Evolutionary conservation across 2,113 vertebrate species (phyloP), one percentile per base, ranked within the genome.

Genomic region (Ivindomyrus marchei): DNA sequence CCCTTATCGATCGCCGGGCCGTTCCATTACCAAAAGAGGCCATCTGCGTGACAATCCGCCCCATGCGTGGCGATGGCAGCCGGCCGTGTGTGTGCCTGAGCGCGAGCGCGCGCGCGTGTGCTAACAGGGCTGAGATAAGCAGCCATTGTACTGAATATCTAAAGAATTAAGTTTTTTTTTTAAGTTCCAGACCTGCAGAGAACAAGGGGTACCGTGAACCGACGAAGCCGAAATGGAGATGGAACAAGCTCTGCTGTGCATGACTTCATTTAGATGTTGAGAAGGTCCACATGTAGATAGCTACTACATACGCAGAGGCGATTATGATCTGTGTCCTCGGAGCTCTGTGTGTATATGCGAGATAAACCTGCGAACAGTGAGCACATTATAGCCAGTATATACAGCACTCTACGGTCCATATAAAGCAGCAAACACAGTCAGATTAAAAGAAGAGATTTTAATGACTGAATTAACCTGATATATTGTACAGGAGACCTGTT

Each of bases 21-120:
- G 95, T 94, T 96, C 94, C 21, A 94, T 96, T 96, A 95, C 93
- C 92, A 94, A 96, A 94, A 93, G 93, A 91, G 94, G 94, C 95
- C 97, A 97, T 97, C 96, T 96, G 95, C 96, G 96, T 97, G 96
- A 96, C 95, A 96, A 95, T 94, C 96, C 96, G 93, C 96, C 94
- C 94, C 92, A 93, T 94, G 96, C 96, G 97, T 97, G 95, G 96
- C 96, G 97, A 97, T 96, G 94, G 95, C 94, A 95, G 95, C 6
- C 27, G 3, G 49, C 36, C 19, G 36, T 0, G 56, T 62, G 36
- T 42, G 87, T 42, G 87, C 19, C 56, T 87, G 56, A 7, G 45
- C 31, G 53, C 89, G 90, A 66, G 74, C 15, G 87, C 10, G 70
- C 11, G 56, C 5, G 66, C 27, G 46, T 84, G 31, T 66, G 92